Evolutionary conservation across 2,797 vertebrate genomes (phyloP), one percentile per base, ranked within the genome.

Genomic region (Scyliorhinus canicula): DNA sequence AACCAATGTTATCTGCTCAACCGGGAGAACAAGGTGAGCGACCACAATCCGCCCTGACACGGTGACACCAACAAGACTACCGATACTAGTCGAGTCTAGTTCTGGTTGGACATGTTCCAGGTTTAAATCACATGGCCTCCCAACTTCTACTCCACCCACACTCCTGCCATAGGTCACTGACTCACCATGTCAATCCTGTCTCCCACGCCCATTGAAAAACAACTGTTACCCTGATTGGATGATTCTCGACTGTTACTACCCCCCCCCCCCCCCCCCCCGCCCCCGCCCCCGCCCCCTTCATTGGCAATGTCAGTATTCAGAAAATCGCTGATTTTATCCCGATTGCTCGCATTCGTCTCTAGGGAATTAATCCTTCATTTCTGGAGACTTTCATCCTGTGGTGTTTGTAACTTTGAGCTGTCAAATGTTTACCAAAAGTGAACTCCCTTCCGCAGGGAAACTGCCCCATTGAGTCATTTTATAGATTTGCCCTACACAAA

Each of bases 221-320:
- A 82, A 82, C 77, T 71, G 69, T 2, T 35, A 82, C 4, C n/a
- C n/a, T 82, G 40, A 82, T 21, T 82, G 77, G 69, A 44, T 47
- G 77, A 47, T 82, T 82, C 77, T 82, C 24, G 77, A 44, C 14
- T 79, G 40, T 79, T 16, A 19, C 16, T 79, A 40, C n/a, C 16
- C 9, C 74, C n/a, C 5, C 5, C 4, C 16, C 16, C 4, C n/a
- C 5, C 5, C 4, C 16, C 16, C 4, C n/a, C 16, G 2, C 74
- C n/a, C 5, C 5, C 4, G 4, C 16, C 4, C n/a, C 16, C 9
- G n/a, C n/a, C 5, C 5, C 4, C 16, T 6, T 0, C 19, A n/a
- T 44, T 14, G 21, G n/a, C 77, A 21, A 44, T 44, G 19, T 6
- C 19, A 44, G 74, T 19, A 44, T 79, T 19, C 40, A 79, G n/a